Evolutionary conservation across 2,888 invertebrate genomes (phyloP).

Genomic region (Candidula unifasciata): DNA sequence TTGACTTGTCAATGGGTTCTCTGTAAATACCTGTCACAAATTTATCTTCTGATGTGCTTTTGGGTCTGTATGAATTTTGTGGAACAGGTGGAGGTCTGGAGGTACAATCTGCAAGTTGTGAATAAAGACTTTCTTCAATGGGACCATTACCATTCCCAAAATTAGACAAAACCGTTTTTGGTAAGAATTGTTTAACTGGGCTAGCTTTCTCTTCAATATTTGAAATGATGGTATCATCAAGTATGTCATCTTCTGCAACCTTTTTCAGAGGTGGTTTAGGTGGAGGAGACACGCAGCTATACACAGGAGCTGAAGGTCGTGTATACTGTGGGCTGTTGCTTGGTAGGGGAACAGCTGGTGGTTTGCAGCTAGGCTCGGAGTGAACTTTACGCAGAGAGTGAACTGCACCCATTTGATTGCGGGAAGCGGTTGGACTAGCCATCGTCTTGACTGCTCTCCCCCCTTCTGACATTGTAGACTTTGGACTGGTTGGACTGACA

Average conservation of each 20-base stretch:
- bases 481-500: constrained; percentile 48
- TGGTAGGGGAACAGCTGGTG: constrained; percentile 50
- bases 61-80: not conserved
- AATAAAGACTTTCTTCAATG: constrained; percentile 49
- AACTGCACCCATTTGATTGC: constrained; percentile 38
- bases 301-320: constrained; percentile 19
- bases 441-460: constrained; percentile 41
- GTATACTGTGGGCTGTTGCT: constrained; percentile 44
- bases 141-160: not conserved
- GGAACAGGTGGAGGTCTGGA: constrained; percentile 45
- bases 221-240: constrained; percentile 49
- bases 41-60: constrained; percentile 55
- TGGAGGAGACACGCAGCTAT: constrained; percentile 61
- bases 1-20: constrained; percentile 63
- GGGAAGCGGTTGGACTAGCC: constrained; percentile 30
- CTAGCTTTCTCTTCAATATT: constrained; percentile 41
- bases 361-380: constrained; percentile 54
- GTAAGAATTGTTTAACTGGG: constrained; percentile 57
- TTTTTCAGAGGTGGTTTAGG: constrained; percentile 53
- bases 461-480: constrained; percentile 46
- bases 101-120: constrained; percentile 49
- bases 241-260: constrained; percentile 52
- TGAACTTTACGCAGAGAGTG: constrained; percentile 53
- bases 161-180: constrained; percentile 60
- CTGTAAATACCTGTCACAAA: constrained; percentile 71